Conservation (phyloP, 1,140 invertebrate species). For the Matsumurasca onukii region DNA sequence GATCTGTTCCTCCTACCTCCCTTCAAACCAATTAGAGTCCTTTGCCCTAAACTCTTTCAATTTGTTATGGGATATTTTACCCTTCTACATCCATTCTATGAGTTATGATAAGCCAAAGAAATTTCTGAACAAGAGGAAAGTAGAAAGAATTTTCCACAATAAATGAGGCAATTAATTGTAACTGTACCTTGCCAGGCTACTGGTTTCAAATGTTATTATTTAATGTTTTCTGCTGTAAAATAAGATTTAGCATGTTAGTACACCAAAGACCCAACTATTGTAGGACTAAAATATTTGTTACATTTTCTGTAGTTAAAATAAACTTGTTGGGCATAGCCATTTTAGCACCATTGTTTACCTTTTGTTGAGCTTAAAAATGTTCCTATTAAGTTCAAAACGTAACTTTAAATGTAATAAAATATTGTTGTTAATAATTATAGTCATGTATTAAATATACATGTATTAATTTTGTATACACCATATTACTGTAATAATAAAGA, state of each 20-base stretch:
- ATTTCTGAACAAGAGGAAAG: no score
- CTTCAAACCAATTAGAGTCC: no score
- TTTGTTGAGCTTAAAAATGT: background rate
- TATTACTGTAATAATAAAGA: conserved; percentile 16
- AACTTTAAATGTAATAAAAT: background rate
- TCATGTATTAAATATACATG: background rate
- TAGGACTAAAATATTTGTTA: background rate
- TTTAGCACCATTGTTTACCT: conserved; percentile 4
- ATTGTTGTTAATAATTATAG: no score
- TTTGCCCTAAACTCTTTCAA: no score
- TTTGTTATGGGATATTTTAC: no score
- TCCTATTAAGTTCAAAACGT: background rate
- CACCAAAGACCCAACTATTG: background rate
- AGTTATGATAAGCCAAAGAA: no score
- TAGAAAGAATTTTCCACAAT: background rate
- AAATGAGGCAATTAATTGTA: background rate
- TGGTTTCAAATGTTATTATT: background rate
- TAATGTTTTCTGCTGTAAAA: background rate
- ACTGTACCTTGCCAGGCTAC: background rate
- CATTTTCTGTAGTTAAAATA: background rate
- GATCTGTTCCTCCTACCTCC: no score
- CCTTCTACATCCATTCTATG: no score
- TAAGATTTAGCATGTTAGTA: background rate
- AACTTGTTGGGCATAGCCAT: conserved; percentile 2
- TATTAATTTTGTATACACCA: conserved; percentile 3